Base-by-base conservation (phyloP, 1,140 invertebrate genomes). In the Zaprionus tsacasi region DNA sequence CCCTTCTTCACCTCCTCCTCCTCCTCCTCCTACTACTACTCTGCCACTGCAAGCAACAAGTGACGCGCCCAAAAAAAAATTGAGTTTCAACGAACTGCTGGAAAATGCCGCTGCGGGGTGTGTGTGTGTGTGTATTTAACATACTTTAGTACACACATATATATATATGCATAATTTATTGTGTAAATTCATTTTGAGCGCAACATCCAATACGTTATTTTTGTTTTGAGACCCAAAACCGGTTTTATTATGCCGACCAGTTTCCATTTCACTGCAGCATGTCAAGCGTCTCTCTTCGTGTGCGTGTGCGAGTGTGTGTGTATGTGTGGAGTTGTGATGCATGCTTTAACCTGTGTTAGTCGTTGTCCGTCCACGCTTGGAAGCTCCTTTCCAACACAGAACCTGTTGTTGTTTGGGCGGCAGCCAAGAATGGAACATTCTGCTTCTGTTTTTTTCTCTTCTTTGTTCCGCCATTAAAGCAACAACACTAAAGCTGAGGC, bases 31-130 rank as follows among this genome's bases (percentile, higher is more conserved):
- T n/a, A n/a, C n/a, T n/a, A n/a, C n/a, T n/a, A n/a, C 4, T 45
- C 10, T 35, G 21, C 21, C 21, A 30, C 27, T 30, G 33, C 45
- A 63, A 79, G 78, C 85, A 88, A 88, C 83, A 89, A 88, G 83
- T 87, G 83, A 64, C 61, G 58, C 77, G 64, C 68, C 73, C 68
- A 21, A 76, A 33, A 66, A 76, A 21, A 21, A 61, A 40, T 15
- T 25, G 73, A 54, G 85, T 88, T 89, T 71, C n/a, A 88, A 89
- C 61, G 85, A 85, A 88, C 83, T 68, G 54, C 57, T 77, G 72
- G 83, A 83, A 88, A 87, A 88, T 82, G 69, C 55, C 55, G 64
- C 77, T 52, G 61, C 50, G 73, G 83, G 72, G 58, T 61, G n/a
- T 30, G 11, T 38, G 10, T 60, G 25, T 60, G 36, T 48, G 13